Conservation (phyloP, 2,888 invertebrate species). For the Cremastinae sp. region DNA sequence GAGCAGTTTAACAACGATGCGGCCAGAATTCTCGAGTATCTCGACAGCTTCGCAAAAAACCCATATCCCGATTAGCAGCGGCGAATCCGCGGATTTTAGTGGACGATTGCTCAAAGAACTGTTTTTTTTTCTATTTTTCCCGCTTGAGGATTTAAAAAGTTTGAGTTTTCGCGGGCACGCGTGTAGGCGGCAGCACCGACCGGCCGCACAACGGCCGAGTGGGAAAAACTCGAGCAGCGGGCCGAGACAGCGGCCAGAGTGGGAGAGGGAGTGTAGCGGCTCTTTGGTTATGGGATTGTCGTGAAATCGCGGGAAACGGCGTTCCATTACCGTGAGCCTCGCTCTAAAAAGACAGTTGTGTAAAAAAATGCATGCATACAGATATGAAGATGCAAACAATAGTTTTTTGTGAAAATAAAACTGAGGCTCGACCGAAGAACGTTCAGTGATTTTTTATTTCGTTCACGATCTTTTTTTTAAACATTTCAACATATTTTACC, state of each 20-base stretch:
- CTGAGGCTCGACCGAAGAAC: background rate
- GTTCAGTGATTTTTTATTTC: background rate
- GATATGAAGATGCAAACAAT: slow-evolving; percentile 9
- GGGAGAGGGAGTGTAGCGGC: slow-evolving; percentile 18
- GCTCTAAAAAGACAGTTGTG: slow-evolving; percentile 45
- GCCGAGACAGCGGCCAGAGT: background rate
- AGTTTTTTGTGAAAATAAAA: slow-evolving; percentile 6
- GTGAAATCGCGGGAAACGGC: slow-evolving; percentile 77
- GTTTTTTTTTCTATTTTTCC: background rate
- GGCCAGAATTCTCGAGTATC: slow-evolving; percentile 69
- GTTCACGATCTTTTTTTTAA: background rate
- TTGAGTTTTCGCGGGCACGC: background rate
- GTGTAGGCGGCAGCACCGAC: background rate
- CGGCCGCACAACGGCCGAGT: background rate
- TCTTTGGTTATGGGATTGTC: slow-evolving; percentile 55
- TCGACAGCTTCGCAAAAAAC: slow-evolving; percentile 59
- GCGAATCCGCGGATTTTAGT: background rate
- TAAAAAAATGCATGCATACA: slow-evolving; percentile 16
- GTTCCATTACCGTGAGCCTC: slow-evolving; percentile 60
- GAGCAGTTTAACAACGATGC: slow-evolving; percentile 68
- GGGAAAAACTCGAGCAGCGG: too few species aligned
- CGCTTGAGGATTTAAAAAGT: background rate
- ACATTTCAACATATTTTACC: slow-evolving; percentile 6
- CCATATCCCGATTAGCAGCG: background rate
- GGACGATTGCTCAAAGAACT: background rate